These are phyloP conservation scores for Ovis canadensis DNA, from an alignment of 2,113 vertebrate species.

Conservation along the genomic window DNA sequence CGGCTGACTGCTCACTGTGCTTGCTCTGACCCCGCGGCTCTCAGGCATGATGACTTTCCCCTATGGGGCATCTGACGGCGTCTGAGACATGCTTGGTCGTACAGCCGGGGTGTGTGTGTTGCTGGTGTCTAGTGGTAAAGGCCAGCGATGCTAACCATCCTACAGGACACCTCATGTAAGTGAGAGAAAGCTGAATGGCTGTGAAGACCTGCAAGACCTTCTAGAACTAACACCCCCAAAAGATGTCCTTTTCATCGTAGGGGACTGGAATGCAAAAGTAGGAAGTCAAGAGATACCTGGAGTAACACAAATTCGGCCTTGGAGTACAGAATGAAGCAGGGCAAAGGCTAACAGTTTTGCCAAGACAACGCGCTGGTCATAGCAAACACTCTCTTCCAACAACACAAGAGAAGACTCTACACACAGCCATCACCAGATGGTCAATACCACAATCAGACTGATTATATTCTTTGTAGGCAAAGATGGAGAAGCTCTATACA, in stretches of 20 bases:
- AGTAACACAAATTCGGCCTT: background rate
- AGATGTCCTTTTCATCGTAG: background rate
- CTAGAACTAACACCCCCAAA: background rate
- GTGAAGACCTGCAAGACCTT: background rate
- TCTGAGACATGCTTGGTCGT: background rate
- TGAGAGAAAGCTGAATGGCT: background rate
- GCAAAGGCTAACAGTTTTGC: background rate
- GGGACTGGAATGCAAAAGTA: background rate
- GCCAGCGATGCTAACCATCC: background rate
- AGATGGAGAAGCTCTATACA: background rate
- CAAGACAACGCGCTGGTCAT: background rate
- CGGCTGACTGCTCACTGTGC: accelerated
- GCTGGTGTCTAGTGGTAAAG: background rate
- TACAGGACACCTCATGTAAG: background rate
- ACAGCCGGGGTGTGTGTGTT: too few species aligned
- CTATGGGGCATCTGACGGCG: accelerated
- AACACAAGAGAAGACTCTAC: background rate
- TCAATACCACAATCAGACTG: background rate
- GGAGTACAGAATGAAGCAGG: background rate
- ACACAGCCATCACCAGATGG: background rate
- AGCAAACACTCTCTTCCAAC: background rate
- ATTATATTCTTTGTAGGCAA: background rate
- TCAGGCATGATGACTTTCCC: accelerated
- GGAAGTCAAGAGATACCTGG: background rate
- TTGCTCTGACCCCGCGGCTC: background rate